Evolutionary conservation across 1,140 invertebrate species (phyloP).

Genomic region (Magallana ariakensis): DNA sequence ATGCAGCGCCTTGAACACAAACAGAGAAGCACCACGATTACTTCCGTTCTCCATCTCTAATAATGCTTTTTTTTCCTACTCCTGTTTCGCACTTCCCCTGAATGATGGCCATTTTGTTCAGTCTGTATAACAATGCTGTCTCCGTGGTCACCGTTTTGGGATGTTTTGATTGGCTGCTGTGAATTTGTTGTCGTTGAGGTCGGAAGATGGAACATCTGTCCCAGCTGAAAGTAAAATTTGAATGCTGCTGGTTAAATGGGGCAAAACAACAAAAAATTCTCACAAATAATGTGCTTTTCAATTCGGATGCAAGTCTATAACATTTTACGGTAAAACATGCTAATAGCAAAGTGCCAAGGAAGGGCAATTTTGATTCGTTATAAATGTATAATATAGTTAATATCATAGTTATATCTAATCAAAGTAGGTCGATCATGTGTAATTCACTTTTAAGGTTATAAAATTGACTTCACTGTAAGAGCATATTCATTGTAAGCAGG

Average conservation of each 20-base stretch:
- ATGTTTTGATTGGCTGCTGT: background rate
- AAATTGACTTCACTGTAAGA: too few relatives aligned
- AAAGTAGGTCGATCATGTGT: too few relatives aligned
- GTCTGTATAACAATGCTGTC: background rate
- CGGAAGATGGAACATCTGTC: background rate
- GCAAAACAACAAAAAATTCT: background rate
- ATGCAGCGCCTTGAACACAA: too few relatives aligned
- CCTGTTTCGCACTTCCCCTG: background rate
- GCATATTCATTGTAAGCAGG: too few relatives aligned
- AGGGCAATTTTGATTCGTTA: too few relatives aligned
- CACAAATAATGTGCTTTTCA: background rate
- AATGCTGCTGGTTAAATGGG: too few relatives aligned
- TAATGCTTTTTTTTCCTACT: background rate
- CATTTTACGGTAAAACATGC: background rate
- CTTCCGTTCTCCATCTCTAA: too few relatives aligned
- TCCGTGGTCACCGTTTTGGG: background rate
- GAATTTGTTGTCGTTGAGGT: background rate
- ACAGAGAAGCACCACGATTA: too few relatives aligned
- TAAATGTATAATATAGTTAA: too few relatives aligned
- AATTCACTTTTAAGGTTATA: too few relatives aligned
- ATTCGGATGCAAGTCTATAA: background rate
- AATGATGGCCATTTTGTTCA: background rate
- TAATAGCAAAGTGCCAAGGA: too few relatives aligned
- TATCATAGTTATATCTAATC: too few relatives aligned
- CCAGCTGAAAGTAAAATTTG: background rate